Evolutionary conservation across 1,140 invertebrate genomes (phyloP), one percentile per base, ranked within the genome.

Genomic region (Agraylea sexmaculata): DNA sequence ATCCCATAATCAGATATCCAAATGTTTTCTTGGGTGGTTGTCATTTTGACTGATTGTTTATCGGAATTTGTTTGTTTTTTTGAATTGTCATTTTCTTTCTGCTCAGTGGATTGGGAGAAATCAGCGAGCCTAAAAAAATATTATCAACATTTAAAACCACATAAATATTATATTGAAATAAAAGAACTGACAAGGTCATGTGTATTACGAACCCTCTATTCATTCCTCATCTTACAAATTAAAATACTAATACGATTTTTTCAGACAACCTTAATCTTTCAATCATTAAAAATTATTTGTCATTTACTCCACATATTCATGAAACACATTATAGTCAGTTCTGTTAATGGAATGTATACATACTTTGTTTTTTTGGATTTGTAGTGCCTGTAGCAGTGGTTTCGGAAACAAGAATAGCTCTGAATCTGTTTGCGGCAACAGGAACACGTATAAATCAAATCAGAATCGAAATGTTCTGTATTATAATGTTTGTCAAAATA

Each of bases 391-490:
- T 13, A 35, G 30, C 28, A 43, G n/a, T 62, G 44, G 59, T 59
- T 18, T 60, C 58, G 40, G 57, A 59, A 43, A 12, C 35, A 39
- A 15, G 25, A 36, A 22, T 37, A 38, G 12, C 12, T 39, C 7
- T 18, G 4, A 20, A 20, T 30, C 15, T 39, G 18, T 16, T 31
- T 27, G 11, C 18, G 29, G 28, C 37, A 39, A 8, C 15, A 19
- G 1, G 37, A 39, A 17, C 37, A 39, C 8, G 37, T 39, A 20
- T 39, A 39, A 17, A 30, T 20, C 7, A 39, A 19, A 4, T 39
- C 16, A 4, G 16, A 13, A 8, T 30, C 28, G 1, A 29, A 20
- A 30, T 39, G 37, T 12, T 19, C 31, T 12, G 22, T 23, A 12
- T 20, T 20, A 30, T 31, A 39, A 23, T 39, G 37, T 5, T 16